Evolutionary conservation across 2,888 invertebrate genomes (phyloP).

Genomic region (Brachynemurus nebulosus): DNA sequence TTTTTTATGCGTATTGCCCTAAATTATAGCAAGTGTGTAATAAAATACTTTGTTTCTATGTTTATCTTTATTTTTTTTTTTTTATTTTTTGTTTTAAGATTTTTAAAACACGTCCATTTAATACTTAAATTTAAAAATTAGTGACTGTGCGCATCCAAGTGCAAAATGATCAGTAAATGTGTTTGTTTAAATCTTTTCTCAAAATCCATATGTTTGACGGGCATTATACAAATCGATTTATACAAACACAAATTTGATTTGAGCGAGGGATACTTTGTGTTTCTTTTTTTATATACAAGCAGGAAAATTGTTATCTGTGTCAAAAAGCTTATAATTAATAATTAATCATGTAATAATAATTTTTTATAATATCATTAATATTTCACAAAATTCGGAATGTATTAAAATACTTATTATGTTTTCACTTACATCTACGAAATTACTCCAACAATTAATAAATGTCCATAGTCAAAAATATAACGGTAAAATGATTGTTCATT

Average conservation of each 20-base stretch:
- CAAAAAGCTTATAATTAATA: background rate
- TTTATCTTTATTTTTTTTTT: too few relatives aligned
- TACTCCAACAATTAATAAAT: conserved; percentile 12
- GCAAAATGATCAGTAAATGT: background rate
- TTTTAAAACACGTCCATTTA: background rate
- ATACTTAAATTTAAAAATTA: background rate
- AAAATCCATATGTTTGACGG: background rate
- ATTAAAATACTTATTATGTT: conserved; percentile 10
- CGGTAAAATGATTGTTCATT: conserved; percentile 12
- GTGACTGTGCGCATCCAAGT: background rate
- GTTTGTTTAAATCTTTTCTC: background rate
- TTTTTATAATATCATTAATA: conserved; percentile 5
- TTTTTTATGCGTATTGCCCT: too few relatives aligned
- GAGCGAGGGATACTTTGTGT: conserved; percentile 4
- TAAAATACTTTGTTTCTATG: too few relatives aligned
- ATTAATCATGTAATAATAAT: background rate
- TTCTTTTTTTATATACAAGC: conserved; percentile 4
- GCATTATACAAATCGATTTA: background rate
- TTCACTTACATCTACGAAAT: conserved; percentile 8
- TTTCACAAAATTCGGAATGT: conserved; percentile 12
- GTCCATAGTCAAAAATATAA: conserved; percentile 12
- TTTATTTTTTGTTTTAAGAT: background rate
- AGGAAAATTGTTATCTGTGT: conserved; percentile 6
- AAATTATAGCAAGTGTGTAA: background rate
- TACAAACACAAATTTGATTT: background rate